Percentiles rank a stretch among this genome's conserved stretches.
These are phyloP conservation scores for Tinea semifulvella DNA, from an alignment of 2,888 invertebrate genomes.

Conservation along the genomic window DNA sequence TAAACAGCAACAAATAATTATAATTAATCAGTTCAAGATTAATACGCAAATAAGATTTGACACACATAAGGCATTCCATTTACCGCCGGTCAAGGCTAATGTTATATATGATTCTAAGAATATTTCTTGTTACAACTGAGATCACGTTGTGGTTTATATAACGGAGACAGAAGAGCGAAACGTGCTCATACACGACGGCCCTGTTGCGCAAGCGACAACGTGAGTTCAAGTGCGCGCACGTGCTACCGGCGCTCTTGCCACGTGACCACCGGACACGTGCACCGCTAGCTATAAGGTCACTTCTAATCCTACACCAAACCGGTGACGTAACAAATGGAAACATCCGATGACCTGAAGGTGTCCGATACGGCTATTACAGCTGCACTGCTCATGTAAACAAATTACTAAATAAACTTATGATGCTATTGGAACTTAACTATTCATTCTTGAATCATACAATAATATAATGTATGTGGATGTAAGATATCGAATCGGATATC, in stretches of 20 bases:
- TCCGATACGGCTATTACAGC: too few species aligned
- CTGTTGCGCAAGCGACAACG: conserved; percentile 33
- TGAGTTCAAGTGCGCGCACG: conserved; percentile 54
- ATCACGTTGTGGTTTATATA: conserved; percentile 61
- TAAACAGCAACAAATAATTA: background rate
- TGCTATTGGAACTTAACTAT: too few species aligned
- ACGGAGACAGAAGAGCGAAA: conserved; percentile 43
- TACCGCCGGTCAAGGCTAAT: conserved; percentile 1
- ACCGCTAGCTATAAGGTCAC: conserved; percentile 4
- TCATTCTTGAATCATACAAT: too few species aligned
- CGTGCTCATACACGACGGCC: conserved; percentile 28
- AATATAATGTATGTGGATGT: too few species aligned
- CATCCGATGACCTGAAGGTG: background rate
- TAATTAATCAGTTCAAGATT: background rate
- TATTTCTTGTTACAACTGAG: conserved; percentile 37
- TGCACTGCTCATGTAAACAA: too few species aligned
- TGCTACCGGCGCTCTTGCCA: conserved; percentile 29
- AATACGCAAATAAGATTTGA: background rate
- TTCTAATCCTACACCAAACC: conserved; percentile 1
- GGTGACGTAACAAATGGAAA: conserved; percentile 1
- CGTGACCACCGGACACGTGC: conserved; percentile 30
- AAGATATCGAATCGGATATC: too few species aligned
- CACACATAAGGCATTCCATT: background rate
- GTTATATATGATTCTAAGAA: conserved; percentile 4
- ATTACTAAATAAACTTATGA: too few species aligned